A percentile compares a stretch with the other conserved stretches of the same genome.
Conservation (phyloP, 2,113 vertebrate species). For the Pongo abelii region DNA sequence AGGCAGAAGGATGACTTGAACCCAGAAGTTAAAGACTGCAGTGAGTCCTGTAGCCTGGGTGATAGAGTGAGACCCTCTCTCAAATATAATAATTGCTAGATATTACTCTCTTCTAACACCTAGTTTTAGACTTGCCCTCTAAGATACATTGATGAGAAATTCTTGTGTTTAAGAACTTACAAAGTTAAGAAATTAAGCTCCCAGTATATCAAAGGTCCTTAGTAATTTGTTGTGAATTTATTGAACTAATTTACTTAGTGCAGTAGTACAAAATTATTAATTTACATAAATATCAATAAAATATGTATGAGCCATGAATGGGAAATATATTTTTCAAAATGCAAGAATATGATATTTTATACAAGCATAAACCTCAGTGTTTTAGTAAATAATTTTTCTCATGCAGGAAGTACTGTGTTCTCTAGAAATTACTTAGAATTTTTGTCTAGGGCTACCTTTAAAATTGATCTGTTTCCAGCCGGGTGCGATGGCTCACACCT, state of each 20-base stretch:
- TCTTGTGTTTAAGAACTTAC: neutral
- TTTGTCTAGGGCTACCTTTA: neutral
- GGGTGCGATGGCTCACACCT: too few species aligned
- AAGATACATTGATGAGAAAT: neutral
- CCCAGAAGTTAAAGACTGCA: too few species aligned
- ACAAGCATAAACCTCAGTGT: neutral
- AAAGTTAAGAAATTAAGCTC: conserved; percentile 1
- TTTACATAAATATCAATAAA: neutral
- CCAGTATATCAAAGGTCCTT: neutral
- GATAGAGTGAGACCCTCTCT: too few species aligned
- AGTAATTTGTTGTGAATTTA: neutral
- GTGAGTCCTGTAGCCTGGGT: too few species aligned
- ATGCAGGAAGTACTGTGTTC: neutral
- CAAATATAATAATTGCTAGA: neutral
- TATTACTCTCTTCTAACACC: neutral
- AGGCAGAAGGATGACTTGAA: too few species aligned
- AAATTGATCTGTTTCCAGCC: neutral
- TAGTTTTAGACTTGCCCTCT: neutral
- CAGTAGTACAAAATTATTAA: neutral
- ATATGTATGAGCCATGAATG: conserved; percentile 3
- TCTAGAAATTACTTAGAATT: neutral
- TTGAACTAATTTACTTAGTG: neutral
- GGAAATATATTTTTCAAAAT: neutral
- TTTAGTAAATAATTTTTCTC: neutral
- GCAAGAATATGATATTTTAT: neutral